Base-by-base conservation (phyloP, 2,888 invertebrate species). In the Lasius fuliginosus region DNA sequence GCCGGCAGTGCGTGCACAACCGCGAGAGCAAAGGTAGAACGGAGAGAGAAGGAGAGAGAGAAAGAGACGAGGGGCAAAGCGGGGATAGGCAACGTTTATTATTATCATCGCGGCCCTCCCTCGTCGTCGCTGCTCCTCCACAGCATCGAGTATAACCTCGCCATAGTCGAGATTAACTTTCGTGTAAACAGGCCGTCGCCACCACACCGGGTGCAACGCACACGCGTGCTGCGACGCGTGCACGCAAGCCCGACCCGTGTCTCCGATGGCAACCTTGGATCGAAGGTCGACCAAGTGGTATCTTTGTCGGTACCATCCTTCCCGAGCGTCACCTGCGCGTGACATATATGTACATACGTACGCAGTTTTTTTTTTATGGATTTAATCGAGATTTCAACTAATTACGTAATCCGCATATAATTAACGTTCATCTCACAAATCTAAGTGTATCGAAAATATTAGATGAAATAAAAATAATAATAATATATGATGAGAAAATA, bases 41-140 rank as follows among this genome's bases (percentile, higher is more conserved):
- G 40, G 30, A n/a, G 62, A 58, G 53, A 33, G 42, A 23, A 46
- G 49, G 65, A 3, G 30, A n/a, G 62, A 58, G 53, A 33, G 42
- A 23, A 46, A 56, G 65, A 3, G 23, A 23, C 67, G 74, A 64
- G 75, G 62, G 75, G 62, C 40, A 42, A 84, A 86, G 84, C 53
- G n/a, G 68, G 81, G 71, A 71, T 83, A 85, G 71, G 85, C 77
- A 89, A 88, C 92, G 91, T 93, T 93, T 93, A 93, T 93, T 93
- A 93, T 93, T 92, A 93, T 93, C 91, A 92, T 92, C 91, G 86
- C 86, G 65, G 58, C 62, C 65, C 65, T 23, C 56, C 64, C 68
- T 49, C 82, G 49, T 42, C 75, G 75, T 27, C 83, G 74, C 79
- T 76, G 67, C 53, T 85, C 69, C 84, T 83, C 53, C 8, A 82